Percentiles rank a stretch among this genome's conserved stretches.
phyloP scores from a whole-genome alignment of 1,140 invertebrate species.

The Theocolax elegans region DNA sequence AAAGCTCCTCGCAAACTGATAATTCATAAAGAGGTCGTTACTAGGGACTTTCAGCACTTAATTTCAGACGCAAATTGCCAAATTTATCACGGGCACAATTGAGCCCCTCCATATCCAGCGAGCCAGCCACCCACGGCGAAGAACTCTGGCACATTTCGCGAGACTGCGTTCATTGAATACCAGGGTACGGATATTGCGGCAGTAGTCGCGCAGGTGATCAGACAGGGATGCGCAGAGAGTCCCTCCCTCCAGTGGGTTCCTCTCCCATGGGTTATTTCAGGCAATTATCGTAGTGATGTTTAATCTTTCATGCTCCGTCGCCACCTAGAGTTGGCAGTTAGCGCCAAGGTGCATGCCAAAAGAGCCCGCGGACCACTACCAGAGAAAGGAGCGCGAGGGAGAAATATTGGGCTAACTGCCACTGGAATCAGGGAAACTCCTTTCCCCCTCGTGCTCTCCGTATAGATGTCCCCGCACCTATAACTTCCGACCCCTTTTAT shows the following conservation, averaged over 20 bases:
- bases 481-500: background rate
- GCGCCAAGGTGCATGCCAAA: constrained; percentile 38
- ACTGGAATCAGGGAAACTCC: background rate
- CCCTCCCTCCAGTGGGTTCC: background rate
- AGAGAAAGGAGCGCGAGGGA: background rate
- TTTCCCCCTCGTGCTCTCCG: background rate
- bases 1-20: constrained; percentile 22
- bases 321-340: constrained; percentile 41
- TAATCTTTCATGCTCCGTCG: constrained; percentile 38
- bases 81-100: constrained; percentile 36
- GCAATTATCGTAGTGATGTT: constrained; percentile 39
- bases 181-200: background rate
- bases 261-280: constrained; percentile 27
- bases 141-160: background rate
- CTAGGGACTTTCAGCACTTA: constrained; percentile 28
- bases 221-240: background rate
- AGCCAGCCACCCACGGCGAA: no score
- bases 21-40: constrained; percentile 38
- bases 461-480: background rate
- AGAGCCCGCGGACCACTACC: background rate
- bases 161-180: constrained; percentile 18
- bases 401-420: background rate
- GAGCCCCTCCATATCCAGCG: no score
- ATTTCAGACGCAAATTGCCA: constrained; percentile 34
- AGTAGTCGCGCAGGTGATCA: constrained; percentile 5